Conservation (phyloP, 2,113 vertebrate genomes). For the Spea bombifrons region DNA sequence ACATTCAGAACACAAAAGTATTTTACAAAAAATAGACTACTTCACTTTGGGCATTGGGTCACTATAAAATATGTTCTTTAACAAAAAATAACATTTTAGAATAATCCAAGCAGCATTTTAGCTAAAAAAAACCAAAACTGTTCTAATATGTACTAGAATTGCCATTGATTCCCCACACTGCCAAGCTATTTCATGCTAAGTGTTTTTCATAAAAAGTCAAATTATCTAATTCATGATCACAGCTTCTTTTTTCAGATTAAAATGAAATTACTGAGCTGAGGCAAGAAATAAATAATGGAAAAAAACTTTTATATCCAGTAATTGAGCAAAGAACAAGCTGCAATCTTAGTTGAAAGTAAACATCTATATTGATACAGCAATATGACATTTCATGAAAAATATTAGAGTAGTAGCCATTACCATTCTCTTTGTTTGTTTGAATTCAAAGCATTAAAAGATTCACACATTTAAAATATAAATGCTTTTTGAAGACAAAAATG, state of each 20-base stretch:
- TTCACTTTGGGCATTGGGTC: too few species aligned
- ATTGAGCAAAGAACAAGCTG: background rate
- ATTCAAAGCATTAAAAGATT: too few species aligned
- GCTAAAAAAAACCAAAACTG: background rate
- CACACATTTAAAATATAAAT: too few species aligned
- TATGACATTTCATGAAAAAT: too few species aligned
- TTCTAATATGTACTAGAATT: background rate
- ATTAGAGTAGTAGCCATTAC: too few species aligned
- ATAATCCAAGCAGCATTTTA: background rate
- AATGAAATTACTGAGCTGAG: conserved; percentile 26
- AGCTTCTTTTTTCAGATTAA: background rate
- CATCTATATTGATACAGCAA: too few species aligned
- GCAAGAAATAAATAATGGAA: conserved; percentile 29
- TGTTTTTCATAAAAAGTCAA: background rate
- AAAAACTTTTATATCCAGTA: conserved; percentile 9
- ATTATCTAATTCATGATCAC: conserved; percentile 1
- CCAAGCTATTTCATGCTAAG: conserved; percentile 3
- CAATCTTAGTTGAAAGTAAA: too few species aligned
- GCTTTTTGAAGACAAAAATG: too few species aligned
- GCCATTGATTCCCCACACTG: background rate
- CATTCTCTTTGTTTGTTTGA: too few species aligned
- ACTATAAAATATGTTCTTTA: background rate
- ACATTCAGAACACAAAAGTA: too few species aligned
- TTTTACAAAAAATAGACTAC: too few species aligned
- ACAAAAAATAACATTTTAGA: background rate